Base-by-base conservation (phyloP, 1,140 invertebrate genomes). In the Rhagoletis pomonella region DNA sequence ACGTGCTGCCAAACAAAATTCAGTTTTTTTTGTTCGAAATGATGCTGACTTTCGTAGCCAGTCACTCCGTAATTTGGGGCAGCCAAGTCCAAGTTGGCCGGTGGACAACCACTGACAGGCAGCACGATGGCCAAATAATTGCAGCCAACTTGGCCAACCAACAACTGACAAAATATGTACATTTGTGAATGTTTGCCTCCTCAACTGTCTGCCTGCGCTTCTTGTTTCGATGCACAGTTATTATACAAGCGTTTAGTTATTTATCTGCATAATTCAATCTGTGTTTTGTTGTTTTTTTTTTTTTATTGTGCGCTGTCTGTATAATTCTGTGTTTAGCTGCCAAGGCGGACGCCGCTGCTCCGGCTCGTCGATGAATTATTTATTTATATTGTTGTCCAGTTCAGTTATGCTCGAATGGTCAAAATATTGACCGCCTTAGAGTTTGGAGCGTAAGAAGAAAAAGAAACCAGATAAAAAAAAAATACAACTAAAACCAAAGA, bases 381-480 rank as follows among this genome's bases (percentile, higher is more conserved):
- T 73, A 73, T 73, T 73, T 73, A 73, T 73, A 47, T 73, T 14
- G 12, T 73, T 73, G 42, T 73, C 42, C 1, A 17, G 39, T 73
- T 9, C n/a, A 73, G 67, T 73, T 39, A 44, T 44, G 67, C 42
- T 73, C 44, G 39, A 73, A 73, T n/a, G 67, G 42, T 17, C 29
- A 73, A 73, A 73, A 44, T 39, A 73, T 73, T 2, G 39, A 73
- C 39, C 17, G 42, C 3, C 44, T 47, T 4, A 17, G 60, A 62
- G 17, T 2, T 29, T 73, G 12, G 67, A 44, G 10, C 29, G n/a
- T 7, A 67, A 44, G 1, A 69, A 3, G 44, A 44, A 39, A 65
- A 67, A 73, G 39, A 73, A 14, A 14, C 4, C 4, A 62, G 29
- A 62, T 17, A n/a, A 62, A 17, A 62, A 62, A 62, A 62, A 59